phyloP scores from a whole-genome alignment of 2,113 vertebrate species.

The Colistium nudipinnis region DNA sequence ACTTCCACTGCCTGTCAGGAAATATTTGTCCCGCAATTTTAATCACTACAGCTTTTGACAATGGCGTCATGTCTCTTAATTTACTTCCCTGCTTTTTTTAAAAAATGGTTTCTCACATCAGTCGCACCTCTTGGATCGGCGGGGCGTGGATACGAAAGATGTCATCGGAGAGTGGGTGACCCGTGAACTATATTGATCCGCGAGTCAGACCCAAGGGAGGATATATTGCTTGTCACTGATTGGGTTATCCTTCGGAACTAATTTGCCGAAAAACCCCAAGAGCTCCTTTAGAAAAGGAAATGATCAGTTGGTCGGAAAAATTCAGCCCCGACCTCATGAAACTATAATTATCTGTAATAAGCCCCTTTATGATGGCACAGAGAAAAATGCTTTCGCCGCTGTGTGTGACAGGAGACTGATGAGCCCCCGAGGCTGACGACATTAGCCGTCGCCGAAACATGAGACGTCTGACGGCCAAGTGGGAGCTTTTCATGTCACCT shows the following conservation, averaged over 20 bases:
- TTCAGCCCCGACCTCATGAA: conserved; percentile 47
- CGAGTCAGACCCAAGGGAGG: conserved; percentile 31
- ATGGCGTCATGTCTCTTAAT: background rate
- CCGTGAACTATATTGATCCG: conserved; percentile 60
- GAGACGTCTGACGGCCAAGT: conserved; percentile 13
- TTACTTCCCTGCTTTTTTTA: background rate
- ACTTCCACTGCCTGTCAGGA: conserved; percentile 19
- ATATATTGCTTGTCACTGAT: conserved; percentile 17
- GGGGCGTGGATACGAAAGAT: background rate
- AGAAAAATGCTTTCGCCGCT: conserved; percentile 39
- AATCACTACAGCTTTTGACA: background rate
- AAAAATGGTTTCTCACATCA: background rate
- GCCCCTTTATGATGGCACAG: conserved; percentile 29
- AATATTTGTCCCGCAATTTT: conserved; percentile 2
- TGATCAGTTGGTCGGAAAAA: conserved; percentile 2
- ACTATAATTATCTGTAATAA: conserved; percentile 58
- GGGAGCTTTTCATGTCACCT: conserved; percentile 57
- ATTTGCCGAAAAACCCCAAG: conserved; percentile 27
- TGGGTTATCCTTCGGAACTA: conserved; percentile 49
- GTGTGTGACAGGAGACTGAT: conserved; percentile 40
- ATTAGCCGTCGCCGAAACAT: conserved; percentile 28
- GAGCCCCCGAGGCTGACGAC: conserved; percentile 36
- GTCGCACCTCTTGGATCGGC: background rate
- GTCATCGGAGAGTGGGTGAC: conserved; percentile 13
- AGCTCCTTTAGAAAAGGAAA: conserved; percentile 2